Evolutionary conservation across 1,140 invertebrate species (phyloP).

Genomic region (Formica selysi): DNA sequence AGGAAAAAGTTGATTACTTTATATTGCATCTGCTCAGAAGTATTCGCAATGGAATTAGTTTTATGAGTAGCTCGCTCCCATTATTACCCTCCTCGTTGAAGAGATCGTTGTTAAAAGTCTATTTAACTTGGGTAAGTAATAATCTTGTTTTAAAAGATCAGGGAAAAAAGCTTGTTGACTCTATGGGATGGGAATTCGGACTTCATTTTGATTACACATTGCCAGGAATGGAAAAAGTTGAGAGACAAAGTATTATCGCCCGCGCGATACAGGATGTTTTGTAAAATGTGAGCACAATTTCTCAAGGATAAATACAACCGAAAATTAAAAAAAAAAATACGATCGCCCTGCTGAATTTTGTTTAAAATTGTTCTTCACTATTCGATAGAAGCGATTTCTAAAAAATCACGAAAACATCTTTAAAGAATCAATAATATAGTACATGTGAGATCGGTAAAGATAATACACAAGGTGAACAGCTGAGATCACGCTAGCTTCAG

Average conservation of each 20-base stretch:
- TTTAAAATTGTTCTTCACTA: background rate
- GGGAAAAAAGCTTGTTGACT: slow-evolving; percentile 22
- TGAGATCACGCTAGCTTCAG: background rate
- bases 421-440: background rate
- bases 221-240: background rate
- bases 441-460: background rate
- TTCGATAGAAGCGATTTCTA: background rate
- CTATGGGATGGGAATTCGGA: slow-evolving; percentile 5
- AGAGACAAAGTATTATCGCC: background rate
- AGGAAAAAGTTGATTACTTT: slow-evolving; percentile 59
- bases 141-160: slow-evolving; percentile 46
- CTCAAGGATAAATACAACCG: background rate
- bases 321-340: background rate
- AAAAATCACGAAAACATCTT: background rate
- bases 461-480: background rate
- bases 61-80: slow-evolving; percentile 48
- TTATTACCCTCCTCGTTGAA: slow-evolving; percentile 36
- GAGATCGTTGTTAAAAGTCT: slow-evolving; percentile 58
- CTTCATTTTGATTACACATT: slow-evolving; percentile 13
- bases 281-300: background rate
- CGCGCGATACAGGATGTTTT: background rate
- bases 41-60: slow-evolving; percentile 58
- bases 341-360: background rate
- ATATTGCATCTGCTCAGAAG: slow-evolving; percentile 51
- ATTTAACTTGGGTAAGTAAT: slow-evolving; percentile 58